Evolutionary conservation across 2,113 vertebrate species (phyloP).

Genomic region (Monarcha castaneiventris): DNA sequence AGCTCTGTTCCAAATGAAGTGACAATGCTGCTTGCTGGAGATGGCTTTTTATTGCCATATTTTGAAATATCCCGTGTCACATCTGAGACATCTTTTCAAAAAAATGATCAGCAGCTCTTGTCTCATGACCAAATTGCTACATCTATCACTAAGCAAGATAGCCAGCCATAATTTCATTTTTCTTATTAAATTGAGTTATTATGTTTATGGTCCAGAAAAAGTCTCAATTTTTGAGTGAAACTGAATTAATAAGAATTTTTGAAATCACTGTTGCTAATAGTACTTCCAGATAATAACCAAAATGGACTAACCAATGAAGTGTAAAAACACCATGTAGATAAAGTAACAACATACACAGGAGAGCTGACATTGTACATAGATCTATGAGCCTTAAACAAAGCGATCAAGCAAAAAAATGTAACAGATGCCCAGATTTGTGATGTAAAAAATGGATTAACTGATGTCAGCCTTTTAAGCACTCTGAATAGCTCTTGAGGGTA

Average conservation of each 20-base stretch:
- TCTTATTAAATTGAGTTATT: not conserved
- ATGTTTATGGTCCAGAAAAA: not conserved
- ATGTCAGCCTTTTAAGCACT: conserved; percentile 20
- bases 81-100: not conserved
- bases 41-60: not conserved
- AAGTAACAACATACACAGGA: not conserved
- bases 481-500: not conserved
- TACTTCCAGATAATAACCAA: not conserved
- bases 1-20: not conserved
- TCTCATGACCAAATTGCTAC: not conserved
- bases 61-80: not conserved
- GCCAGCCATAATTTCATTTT: not conserved
- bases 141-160: not conserved
- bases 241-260: not conserved
- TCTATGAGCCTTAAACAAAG: not conserved
- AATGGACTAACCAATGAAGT: not conserved
- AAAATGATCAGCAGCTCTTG: not conserved
- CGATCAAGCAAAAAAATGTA: conserved; percentile 6
- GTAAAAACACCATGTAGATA: not conserved
- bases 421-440: not conserved
- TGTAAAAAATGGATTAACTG: conserved; percentile 16
- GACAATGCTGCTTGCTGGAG: not conserved
- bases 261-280: not conserved
- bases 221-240: not conserved
- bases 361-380: not conserved